phyloP scores from a whole-genome alignment of 2,113 vertebrate species.

The Vidua chalybeata region DNA sequence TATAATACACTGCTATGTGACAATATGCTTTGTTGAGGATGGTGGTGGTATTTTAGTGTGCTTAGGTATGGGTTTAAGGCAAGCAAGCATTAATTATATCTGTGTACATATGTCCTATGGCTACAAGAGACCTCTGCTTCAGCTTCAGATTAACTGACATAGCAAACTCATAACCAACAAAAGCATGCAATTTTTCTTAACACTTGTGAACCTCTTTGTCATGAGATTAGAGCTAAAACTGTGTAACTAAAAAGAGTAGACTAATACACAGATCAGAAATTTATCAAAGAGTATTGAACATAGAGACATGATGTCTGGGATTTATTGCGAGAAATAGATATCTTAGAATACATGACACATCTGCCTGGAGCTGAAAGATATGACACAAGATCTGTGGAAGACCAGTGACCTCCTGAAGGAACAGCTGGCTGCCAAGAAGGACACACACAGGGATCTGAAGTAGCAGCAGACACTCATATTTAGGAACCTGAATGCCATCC shows the following conservation, averaged over 20 bases:
- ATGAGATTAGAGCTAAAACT: neutral
- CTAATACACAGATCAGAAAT: neutral
- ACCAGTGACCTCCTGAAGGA: neutral
- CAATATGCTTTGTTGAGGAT: neutral
- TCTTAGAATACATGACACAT: neutral
- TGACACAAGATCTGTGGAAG: neutral
- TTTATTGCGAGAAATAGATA: neutral
- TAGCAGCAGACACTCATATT: neutral
- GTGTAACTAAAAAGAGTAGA: neutral
- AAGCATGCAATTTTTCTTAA: neutral
- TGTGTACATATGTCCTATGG: neutral
- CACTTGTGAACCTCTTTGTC: neutral
- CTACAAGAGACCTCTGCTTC: neutral
- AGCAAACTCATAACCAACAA: neutral
- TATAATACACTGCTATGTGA: neutral
- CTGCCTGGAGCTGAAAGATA: neutral
- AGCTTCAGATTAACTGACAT: neutral
- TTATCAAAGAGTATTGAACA: neutral
- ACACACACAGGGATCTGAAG: neutral
- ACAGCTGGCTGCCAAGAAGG: neutral
- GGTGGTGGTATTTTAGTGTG: neutral
- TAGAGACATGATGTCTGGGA: neutral
- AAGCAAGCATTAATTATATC: neutral
- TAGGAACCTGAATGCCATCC: neutral
- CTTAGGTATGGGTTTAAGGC: neutral